Conservation (phyloP, 2,797 vertebrate genomes). For the Rhynchotus rufescens region DNA sequence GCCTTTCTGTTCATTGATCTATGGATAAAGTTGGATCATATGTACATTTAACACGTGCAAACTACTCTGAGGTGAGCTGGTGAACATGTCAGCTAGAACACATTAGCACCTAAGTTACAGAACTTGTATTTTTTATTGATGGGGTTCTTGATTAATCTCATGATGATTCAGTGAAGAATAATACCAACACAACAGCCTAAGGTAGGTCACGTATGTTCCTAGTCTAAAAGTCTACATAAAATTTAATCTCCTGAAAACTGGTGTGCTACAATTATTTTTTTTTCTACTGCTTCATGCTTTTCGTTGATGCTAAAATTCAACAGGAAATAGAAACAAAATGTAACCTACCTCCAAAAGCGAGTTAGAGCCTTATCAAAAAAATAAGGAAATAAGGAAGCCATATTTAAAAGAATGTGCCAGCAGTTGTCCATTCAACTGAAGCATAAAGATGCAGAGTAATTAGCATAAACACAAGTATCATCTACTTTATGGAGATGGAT, state of each 20-base stretch:
- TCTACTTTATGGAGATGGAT: conserved; percentile 32
- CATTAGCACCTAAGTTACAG: background rate
- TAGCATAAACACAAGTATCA: conserved; percentile 42
- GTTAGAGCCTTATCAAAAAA: background rate
- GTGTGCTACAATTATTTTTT: background rate
- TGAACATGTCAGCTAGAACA: background rate
- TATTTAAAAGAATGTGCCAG: conserved; percentile 24
- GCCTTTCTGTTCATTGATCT: background rate
- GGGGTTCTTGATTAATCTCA: background rate
- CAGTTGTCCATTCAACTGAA: conserved; percentile 10
- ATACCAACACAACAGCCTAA: background rate
- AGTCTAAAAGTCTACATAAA: background rate
- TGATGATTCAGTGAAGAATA: background rate
- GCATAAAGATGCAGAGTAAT: conserved; percentile 39
- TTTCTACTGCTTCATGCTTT: background rate
- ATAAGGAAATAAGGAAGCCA: background rate
- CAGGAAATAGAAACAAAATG: conserved; percentile 1
- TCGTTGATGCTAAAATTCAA: conserved; percentile 5
- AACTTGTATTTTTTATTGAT: background rate
- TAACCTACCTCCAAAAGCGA: background rate
- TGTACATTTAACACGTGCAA: background rate
- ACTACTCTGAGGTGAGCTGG: background rate
- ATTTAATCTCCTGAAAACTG: background rate
- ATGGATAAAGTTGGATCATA: background rate
- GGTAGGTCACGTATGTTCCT: background rate